Base-by-base conservation (phyloP, 2,888 invertebrate species). In the Caenorhabditis doughertyi region DNA sequence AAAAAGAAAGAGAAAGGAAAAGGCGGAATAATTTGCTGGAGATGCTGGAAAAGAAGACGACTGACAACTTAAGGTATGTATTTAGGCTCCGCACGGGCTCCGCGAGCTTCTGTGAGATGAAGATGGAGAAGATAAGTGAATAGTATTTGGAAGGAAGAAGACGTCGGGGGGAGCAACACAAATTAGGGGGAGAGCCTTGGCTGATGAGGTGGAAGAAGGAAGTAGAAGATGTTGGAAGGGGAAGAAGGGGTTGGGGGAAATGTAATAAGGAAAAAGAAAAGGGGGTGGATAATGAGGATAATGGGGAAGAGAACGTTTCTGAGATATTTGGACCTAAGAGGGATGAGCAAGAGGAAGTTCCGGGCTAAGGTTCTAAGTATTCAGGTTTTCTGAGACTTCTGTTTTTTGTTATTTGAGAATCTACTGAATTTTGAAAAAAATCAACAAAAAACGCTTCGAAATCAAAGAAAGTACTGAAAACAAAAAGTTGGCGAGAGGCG, bases 11-110 rank as follows among this genome's bases (percentile, higher is more conserved):
- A 23, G 65, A 35, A 62, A 25, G 25, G 21, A 32, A 65, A 39
- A 53, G 35, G 65, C 49, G 53, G 67, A 67, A 67, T 67, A 53
- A 67, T 67, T 35, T 65, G 65, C 16, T 21, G 51, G 51, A 35
- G 23, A 13, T 18, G 7, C 53, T 23, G 49, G 23, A 51, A 53
- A 65, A n/a, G 49, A 51, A 21, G 23, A 51, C 51, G 21, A 51
- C 21, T 9, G 53, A 39, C 39, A 27, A 53, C 53, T 27, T 23
- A 53, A 51, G 51, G 51, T 51, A 13, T 53, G 27, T 21, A 27
- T 27, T 27, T 53, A 35, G 35, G n/a, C 18, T n/a, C n/a, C n/a
- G n/a, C n/a, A n/a, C n/a, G n/a, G n/a, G n/a, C n/a, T n/a, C n/a
- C n/a, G n/a, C n/a, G n/a, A n/a, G n/a, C n/a, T n/a, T n/a, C n/a